phyloP scores from a whole-genome alignment of 2,797 vertebrate genomes.

The Tapera naevia region DNA sequence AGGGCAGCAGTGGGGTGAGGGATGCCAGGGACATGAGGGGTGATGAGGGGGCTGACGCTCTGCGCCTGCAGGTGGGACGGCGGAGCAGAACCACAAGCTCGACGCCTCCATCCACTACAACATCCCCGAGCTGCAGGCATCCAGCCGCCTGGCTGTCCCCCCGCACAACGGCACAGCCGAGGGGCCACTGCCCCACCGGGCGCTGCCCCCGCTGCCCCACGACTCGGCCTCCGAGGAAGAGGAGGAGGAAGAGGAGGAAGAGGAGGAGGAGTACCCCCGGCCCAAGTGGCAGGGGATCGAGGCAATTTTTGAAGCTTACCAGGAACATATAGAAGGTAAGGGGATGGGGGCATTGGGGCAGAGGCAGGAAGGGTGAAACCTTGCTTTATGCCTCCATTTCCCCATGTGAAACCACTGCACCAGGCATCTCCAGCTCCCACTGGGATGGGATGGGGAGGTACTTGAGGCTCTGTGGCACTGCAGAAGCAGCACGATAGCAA shows the following conservation, averaged over 20 bases:
- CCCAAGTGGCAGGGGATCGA: conserved; percentile 95
- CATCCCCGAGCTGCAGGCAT: conserved; percentile 93
- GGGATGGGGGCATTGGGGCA: not conserved
- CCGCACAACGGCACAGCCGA: conserved; percentile 82
- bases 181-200: conserved; percentile 43
- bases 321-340: conserved; percentile 95
- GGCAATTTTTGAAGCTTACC: conserved; percentile 96
- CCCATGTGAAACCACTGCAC: not conserved
- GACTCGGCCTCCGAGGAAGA: conserved; percentile 76
- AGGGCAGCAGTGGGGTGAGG: no score
- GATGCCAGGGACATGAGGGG: no score
- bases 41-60: not conserved
- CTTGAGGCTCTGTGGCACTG: not conserved
- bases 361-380: not conserved
- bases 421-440: accelerated
- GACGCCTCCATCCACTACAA: conserved; percentile 96
- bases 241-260: conserved; percentile 71
- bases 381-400: accelerated
- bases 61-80: conserved; percentile 74
- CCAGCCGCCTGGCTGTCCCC: conserved; percentile 66
- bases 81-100: conserved; percentile 89
- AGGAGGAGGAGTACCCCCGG: conserved; percentile 79
- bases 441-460: not conserved
- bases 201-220: conserved; percentile 41
- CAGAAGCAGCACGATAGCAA: not conserved